Base-by-base conservation (phyloP, 2,113 vertebrate species). In the Copsychus sechellarum region DNA sequence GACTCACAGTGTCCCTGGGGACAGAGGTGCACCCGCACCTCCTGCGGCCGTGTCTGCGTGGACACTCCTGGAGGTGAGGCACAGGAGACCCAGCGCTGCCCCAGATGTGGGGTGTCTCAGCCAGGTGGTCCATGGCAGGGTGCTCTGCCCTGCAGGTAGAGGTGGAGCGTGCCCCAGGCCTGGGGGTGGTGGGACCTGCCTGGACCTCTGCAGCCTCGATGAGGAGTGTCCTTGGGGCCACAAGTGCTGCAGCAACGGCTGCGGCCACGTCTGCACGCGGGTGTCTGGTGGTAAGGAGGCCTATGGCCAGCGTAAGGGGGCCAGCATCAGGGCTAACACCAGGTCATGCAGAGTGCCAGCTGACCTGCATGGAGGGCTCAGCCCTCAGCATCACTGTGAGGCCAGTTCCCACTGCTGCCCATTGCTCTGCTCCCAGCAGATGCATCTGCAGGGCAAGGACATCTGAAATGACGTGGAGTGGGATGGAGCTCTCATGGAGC, bases 161-260 rank as follows among this genome's bases (percentile, higher is more conserved):
- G 26, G 1, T 5, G 88, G 76, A 65, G 29, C 0, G 0, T 95
- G 92, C 23, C 91, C 91, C 1, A 0, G 14, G 33, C 74, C 71
- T 61, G 14, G 25, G 2, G 50, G 8, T 2, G 0, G 1, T 0
- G 29, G 91, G 67, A 42, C 0, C 1, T 90, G 85, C 36, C 5
- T 48, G 48, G 86, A 93, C 6, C 50, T 82, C 20, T 90, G 92
- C 79, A 72, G 71, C 79, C 43, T 69, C 0, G 43, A 90, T 1
- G 36, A 74, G 51, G 61, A 88, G 9, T 72, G 93, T 64, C 45
- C 96, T 62, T 56, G 50, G 85, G 90, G 70, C 28, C 81, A 91
- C 78, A 91, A 64, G 61, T 81, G 85, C 90, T 96, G 95, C 74
- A 96, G 86, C 83, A 92, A 88, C 0, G 42, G 86, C 83, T 96